These are phyloP conservation scores for Thereva unica DNA, from an alignment of 2,888 invertebrate genomes.

Conservation along the genomic window DNA sequence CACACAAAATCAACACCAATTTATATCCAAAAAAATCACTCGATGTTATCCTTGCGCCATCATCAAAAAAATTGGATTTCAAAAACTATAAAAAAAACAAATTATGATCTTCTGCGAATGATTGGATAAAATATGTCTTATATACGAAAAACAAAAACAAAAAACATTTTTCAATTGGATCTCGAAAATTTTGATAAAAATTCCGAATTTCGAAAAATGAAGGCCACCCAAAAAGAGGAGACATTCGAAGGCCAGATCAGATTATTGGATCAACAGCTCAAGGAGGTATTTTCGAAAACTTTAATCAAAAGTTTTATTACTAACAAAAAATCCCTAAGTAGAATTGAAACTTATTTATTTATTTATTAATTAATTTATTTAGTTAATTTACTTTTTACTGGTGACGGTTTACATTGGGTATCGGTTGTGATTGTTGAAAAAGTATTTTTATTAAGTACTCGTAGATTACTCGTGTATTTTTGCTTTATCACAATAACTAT, in stretches of 20 bases:
- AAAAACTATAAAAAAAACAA: neutral
- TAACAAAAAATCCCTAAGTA: conserved; percentile 15
- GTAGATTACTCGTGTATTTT: too few relatives aligned
- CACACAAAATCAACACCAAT: too few relatives aligned
- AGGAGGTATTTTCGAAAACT: conserved; percentile 76
- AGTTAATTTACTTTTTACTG: conserved; percentile 4
- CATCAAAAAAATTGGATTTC: neutral
- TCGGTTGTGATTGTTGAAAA: neutral
- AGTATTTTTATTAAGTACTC: neutral
- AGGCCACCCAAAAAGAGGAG: conserved; percentile 96
- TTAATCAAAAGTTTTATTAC: conserved; percentile 24
- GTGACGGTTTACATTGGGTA: neutral
- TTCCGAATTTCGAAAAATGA: conserved; percentile 16
- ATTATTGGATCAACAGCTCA: conserved; percentile 84
- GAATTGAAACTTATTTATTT: conserved; percentile 29
- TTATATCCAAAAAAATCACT: too few relatives aligned
- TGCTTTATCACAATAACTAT: too few relatives aligned
- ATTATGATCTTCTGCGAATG: neutral
- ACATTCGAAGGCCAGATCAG: conserved; percentile 89
- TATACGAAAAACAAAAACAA: neutral
- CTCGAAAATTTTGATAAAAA: conserved; percentile 25
- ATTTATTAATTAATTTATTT: neutral
- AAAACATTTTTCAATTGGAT: conserved; percentile 28
- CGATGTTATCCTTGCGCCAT: too few relatives aligned
- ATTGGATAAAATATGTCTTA: too few relatives aligned